Conservation (phyloP, 2,888 invertebrate species). For the Drepanosiphum platanoidis region DNA sequence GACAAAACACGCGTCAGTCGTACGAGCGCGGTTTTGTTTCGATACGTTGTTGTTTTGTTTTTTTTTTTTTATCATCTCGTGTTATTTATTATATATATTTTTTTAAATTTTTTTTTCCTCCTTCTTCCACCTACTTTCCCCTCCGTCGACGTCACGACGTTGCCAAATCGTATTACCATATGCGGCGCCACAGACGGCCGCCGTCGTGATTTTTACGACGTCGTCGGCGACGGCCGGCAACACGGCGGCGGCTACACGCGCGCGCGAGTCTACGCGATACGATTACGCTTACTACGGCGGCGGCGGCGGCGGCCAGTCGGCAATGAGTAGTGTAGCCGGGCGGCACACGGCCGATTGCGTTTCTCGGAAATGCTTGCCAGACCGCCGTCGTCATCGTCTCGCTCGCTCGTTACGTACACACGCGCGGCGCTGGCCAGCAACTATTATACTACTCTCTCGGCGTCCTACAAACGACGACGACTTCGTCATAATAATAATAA, state of each 20-base stretch:
- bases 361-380: slow-evolving; percentile 48
- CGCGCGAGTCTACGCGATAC: background rate
- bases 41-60: too few species aligned
- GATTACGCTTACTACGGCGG: slow-evolving; percentile 16
- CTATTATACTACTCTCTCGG: too few species aligned
- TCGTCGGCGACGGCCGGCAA: slow-evolving; percentile 37
- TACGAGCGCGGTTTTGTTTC: slow-evolving; percentile 26
- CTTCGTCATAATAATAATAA: too few species aligned
- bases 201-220: slow-evolving; percentile 53
- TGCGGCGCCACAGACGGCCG: slow-evolving; percentile 58
- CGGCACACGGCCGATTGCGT: slow-evolving; percentile 15
- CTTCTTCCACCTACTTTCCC: background rate
- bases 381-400: slow-evolving; percentile 2
- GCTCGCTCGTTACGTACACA: too few species aligned
- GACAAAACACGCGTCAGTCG: background rate
- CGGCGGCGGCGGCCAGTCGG: slow-evolving; percentile 39
- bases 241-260: background rate
- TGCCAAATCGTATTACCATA: slow-evolving; percentile 54
- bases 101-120: background rate
- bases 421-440: too few species aligned
- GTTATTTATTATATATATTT: too few species aligned
- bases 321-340: slow-evolving; percentile 25
- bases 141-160: too few species aligned
- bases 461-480: too few species aligned
- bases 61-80: too few species aligned